Percentiles rank a stretch among this genome's conserved stretches.
Evolutionary conservation across 30 jellyfish, hydroid and myxozoan genomes (phyloP).

Genomic region (Cassiopea andromeda): DNA sequence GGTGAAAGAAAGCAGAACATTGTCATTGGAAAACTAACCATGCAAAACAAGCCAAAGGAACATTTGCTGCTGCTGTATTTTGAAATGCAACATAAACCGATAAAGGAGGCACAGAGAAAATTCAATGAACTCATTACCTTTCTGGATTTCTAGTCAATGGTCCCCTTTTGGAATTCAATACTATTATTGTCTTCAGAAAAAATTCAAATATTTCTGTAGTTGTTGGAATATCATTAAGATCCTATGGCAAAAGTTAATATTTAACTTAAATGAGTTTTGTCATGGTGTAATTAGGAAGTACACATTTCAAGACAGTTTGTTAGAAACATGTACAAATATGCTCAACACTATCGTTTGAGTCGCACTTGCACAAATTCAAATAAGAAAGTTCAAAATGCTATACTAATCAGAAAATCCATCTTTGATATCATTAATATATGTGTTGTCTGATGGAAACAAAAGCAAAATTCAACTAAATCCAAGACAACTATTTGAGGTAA

Average conservation of each 20-base stretch:
- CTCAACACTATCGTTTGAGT: too few species aligned
- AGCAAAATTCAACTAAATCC: too few species aligned
- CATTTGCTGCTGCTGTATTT: too few species aligned
- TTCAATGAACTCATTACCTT: slow-evolving; percentile 37
- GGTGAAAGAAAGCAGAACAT: neutral
- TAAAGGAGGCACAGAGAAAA: neutral
- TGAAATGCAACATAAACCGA: too few species aligned
- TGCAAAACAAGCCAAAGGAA: neutral
- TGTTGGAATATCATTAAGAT: slow-evolving; percentile 51
- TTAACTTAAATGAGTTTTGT: too few species aligned
- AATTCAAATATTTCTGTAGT: slow-evolving; percentile 58
- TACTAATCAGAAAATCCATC: too few species aligned
- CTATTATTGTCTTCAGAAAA: slow-evolving; percentile 66
- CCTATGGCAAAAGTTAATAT: slow-evolving; percentile 21
- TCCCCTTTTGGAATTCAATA: slow-evolving; percentile 68
- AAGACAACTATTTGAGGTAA: too few species aligned
- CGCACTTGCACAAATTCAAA: too few species aligned
- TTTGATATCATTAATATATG: too few species aligned
- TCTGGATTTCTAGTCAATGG: slow-evolving; percentile 64
- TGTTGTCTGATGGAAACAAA: too few species aligned
- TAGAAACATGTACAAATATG: too few species aligned
- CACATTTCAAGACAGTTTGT: neutral
- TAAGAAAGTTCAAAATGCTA: too few species aligned
- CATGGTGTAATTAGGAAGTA: neutral
- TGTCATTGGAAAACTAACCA: neutral